Base-by-base conservation (phyloP, 2,888 invertebrate genomes). In the Ophion ellenae region DNA sequence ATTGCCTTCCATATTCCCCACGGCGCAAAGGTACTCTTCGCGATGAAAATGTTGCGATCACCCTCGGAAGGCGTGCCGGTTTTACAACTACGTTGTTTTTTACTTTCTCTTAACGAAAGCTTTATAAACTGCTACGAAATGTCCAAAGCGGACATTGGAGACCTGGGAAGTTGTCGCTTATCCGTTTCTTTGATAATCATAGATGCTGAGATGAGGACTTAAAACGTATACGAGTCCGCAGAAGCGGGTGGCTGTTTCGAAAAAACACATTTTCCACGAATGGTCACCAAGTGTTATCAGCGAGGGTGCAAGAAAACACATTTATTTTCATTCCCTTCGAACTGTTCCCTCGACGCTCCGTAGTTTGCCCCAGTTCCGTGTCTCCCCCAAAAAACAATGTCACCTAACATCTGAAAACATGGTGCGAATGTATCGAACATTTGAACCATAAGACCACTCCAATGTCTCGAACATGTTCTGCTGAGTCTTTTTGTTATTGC, bases 1-100 rank as follows among this genome's bases (percentile, higher is more conserved):
- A 40, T 64, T 70, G 64, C 57, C 67, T 63, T 36, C 74, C 14
- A 81, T 78, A 67, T 78, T 64, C 24, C 84, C 67, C 14, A 53
- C 17, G 63, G 28, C 69, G 69, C n/a, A 45, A 57, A 28, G 20
- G 32, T 67, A 64, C 45, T 47, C 59, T 70, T 45, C 24, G 32
- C 74, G 7, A 71, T 81, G 14, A 57, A 74, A 59, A 40, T 67
- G 45, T 24, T 53, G 61, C 20, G 64, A 40, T 28, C n/a, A 77
- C 24, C 28, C 66, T 67, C 83, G 28, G 32, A 10, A 28, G 45
- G 14, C 61, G 36, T 0, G 17, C n/a, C n/a, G 47, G 36, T 47
- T 73, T 77, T 67, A 10, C 57, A 28, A 45, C 61, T 4, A 59
- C 64, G 11, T 57, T 32, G 24, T 57, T 24, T 69, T 69, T 20